These are phyloP conservation scores for Pocillopora grandis DNA, from an alignment of 92 coral and sea anemone genomes.

Conservation along the genomic window DNA sequence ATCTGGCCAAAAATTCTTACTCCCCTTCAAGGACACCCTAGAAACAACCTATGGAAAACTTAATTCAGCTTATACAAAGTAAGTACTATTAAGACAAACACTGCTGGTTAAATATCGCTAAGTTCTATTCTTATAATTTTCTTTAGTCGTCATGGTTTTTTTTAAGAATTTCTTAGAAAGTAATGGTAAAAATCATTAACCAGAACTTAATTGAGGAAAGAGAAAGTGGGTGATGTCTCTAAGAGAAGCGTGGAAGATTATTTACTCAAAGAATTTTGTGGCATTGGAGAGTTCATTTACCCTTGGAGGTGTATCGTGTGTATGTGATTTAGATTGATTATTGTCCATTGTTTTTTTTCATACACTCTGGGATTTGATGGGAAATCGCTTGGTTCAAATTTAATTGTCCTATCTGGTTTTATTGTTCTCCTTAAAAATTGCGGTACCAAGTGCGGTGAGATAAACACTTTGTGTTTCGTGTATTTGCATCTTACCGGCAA, in stretches of 20 bases:
- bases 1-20: background rate
- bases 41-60: background rate
- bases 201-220: background rate
- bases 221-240: background rate
- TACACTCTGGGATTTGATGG: background rate
- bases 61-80: background rate
- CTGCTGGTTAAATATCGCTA: background rate
- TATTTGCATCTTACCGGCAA: no score
- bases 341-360: conserved; percentile 8
- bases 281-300: conserved; percentile 1
- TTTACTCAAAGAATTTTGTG: background rate
- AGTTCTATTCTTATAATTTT: background rate
- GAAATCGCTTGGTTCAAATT: conserved; percentile 8
- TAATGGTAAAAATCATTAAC: background rate
- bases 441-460: background rate
- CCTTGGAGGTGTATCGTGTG: background rate
- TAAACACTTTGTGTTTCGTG: background rate
- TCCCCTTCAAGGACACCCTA: background rate
- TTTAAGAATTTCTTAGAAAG: background rate
- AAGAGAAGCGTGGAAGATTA: no score
- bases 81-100: background rate
- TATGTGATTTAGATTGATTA: background rate
- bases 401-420: background rate
- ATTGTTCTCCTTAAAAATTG: background rate
- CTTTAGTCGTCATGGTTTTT: background rate